Base-by-base conservation (phyloP, 2,888 invertebrate species). In the Parnassius apollo region DNA sequence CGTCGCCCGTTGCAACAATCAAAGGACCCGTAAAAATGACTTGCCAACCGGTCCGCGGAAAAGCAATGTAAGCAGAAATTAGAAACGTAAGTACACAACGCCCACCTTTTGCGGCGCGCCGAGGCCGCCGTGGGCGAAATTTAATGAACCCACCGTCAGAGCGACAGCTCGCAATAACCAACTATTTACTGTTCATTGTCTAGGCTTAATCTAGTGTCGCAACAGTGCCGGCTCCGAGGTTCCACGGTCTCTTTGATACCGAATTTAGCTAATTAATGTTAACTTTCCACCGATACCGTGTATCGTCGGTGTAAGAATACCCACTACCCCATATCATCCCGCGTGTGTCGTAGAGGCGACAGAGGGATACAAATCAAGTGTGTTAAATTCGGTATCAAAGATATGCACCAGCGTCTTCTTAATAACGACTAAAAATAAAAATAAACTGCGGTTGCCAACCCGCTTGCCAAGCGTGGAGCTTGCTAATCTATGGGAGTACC, bases 101-200 rank as follows among this genome's bases (percentile, higher is more conserved):
- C 77, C 78, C 75, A 80, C 78, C 61, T 65, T 66, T 66, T 57
- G 63, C 42, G 51, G 66, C 68, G 68, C 70, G 66, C 68, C 69
- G 67, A 71, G 66, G 69, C 68, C 70, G 68, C 71, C 73, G 84
- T 83, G 83, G 84, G 84, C 82, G 83, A 72, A 68, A 74, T 76
- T 74, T 84, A 85, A 83, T 80, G 82, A 82, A 80, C 74, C 75
- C 72, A 74, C 74, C 68, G 69, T 69, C 68, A 69, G 72, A 73
- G 73, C 75, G 78, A 79, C 79, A 77, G 74, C 68, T 72, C 67
- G 77, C 77, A 77, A 77, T 78, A 79, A 73, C 74, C 72, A 72
- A 70, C 72, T 80, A 80, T 82, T 82, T 81, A 81, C 79, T 75
- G 75, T 68, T 77, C 72, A 81, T 83, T 85, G 82, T 82, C 73